Percentiles rank a stretch among this genome's conserved stretches.
Conservation (phyloP, 2,113 vertebrate genomes). For the Falcunculus frontatus region DNA sequence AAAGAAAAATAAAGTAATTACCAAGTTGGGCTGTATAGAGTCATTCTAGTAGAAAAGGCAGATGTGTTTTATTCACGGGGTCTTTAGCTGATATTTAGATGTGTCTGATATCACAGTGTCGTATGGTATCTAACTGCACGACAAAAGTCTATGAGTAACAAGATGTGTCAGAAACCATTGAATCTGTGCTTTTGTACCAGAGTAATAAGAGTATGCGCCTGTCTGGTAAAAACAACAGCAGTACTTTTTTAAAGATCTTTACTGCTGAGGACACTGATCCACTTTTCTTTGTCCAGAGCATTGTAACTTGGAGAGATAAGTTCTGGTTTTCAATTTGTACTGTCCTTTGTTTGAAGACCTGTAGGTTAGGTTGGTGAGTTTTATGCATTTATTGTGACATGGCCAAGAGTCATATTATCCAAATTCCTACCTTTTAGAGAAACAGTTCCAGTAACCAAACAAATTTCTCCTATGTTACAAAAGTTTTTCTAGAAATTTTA, state of each 20-base stretch:
- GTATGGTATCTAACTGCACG: not conserved
- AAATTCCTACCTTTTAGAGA: not conserved
- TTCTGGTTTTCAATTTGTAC: not conserved
- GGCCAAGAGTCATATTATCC: not conserved
- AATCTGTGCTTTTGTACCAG: not conserved
- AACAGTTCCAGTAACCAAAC: not conserved
- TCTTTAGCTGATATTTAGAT: not conserved
- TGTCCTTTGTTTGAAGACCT: not conserved
- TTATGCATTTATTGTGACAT: not conserved
- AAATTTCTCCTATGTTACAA: not conserved
- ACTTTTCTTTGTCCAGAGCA: not conserved
- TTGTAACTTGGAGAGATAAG: not conserved
- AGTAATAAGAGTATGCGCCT: not conserved
- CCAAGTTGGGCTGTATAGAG: not conserved
- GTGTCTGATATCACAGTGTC: not conserved
- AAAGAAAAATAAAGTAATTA: not conserved
- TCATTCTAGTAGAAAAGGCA: not conserved
- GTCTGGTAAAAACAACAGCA: not conserved
- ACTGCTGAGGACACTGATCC: not conserved
- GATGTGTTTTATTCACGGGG: not conserved
- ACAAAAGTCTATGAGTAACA: not conserved
- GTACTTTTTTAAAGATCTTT: not conserved
- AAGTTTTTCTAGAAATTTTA: not conserved
- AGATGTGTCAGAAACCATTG: not conserved
- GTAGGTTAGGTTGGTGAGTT: not conserved